phyloP scores from a whole-genome alignment of 2,113 vertebrate species.

The Hemibagrus wyckioides region DNA sequence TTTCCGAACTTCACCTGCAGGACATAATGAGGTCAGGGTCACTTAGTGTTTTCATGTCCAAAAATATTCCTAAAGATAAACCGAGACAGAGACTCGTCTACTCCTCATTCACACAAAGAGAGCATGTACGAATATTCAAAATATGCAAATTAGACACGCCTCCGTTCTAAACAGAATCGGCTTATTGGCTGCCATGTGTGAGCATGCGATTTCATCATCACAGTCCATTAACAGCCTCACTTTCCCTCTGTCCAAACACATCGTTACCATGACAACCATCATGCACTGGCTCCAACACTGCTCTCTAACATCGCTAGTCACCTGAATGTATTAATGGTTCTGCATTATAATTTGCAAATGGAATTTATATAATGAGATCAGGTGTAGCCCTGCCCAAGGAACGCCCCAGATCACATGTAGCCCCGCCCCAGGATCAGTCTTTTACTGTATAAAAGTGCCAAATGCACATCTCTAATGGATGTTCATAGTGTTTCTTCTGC shows the following conservation, averaged over 20 bases:
- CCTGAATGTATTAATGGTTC: not conserved
- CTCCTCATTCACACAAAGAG: not conserved
- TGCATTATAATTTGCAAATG: not conserved
- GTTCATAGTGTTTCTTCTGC: not conserved
- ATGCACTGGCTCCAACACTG: not conserved
- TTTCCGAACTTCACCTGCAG: constrained; percentile 97
- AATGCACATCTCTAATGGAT: not conserved
- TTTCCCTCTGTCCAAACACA: not conserved
- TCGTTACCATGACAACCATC: not conserved
- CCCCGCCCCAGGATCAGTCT: not conserved
- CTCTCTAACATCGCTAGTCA: not conserved
- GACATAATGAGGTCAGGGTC: constrained; percentile 17
- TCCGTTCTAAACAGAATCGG: not conserved
- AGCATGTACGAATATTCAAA: not conserved
- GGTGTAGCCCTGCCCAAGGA: not conserved
- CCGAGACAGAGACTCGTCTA: not conserved
- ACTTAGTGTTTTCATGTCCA: not conserved
- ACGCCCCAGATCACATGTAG: not conserved
- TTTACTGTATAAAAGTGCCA: not conserved
- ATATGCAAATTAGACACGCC: not conserved
- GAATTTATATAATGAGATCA: too few relatives aligned
- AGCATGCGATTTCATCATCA: too few relatives aligned
- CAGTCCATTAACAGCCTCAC: not conserved
- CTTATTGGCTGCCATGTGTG: too few relatives aligned
- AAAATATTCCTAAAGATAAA: too few relatives aligned